Base-by-base conservation (phyloP, 2,888 invertebrate genomes). In the Leptarthrus brevirostris region DNA sequence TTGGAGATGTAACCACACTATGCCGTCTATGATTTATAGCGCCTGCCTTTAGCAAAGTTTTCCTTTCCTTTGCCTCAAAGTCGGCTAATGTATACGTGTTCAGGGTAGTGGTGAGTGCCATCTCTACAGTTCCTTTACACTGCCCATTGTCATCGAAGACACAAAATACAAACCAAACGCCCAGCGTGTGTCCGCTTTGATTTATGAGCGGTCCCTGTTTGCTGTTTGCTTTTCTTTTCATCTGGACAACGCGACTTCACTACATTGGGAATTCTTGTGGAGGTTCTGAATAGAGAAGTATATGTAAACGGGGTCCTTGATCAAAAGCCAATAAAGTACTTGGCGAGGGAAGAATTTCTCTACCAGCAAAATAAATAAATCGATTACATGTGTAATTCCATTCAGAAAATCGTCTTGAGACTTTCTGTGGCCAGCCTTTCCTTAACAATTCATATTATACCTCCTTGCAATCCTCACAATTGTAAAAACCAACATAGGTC, bases 141-240 rank as follows among this genome's bases (percentile, higher is more conserved):
- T 34, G 70, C 61, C 47, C 61, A 76, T 69, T 74, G 76, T 76
- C 76, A 53, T 26, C 73, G 58, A 71, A 76, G 76, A 74, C 74
- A 76, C 54, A 61, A 58, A 61, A 66, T 66, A 61, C 72, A 74
- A 74, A 64, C 75, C 75, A 52, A 74, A 66, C 72, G 74, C 75
- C 75, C 75, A 75, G 75, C 74, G 72, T 71, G 75, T 72, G 74
- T 75, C 56, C 75, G 12, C 22, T 64, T 54, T 75, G 75, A 75
- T 75, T 75, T 75, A 75, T 74, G 75, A 74, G 40, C 61, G 54
- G 40, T 56, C 47, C 61, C 61, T 66, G 73, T 52, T 73, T 53
- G 73, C n/a, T 75, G 66, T 69, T 74, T 72, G 73, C 52, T 73
- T 72, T 70, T 72, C 73, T 54, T 74, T 75, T 74, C 30, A 58